These are phyloP conservation scores for Strigops habroptila DNA, from an alignment of 2,113 vertebrate species.

Conservation along the genomic window DNA sequence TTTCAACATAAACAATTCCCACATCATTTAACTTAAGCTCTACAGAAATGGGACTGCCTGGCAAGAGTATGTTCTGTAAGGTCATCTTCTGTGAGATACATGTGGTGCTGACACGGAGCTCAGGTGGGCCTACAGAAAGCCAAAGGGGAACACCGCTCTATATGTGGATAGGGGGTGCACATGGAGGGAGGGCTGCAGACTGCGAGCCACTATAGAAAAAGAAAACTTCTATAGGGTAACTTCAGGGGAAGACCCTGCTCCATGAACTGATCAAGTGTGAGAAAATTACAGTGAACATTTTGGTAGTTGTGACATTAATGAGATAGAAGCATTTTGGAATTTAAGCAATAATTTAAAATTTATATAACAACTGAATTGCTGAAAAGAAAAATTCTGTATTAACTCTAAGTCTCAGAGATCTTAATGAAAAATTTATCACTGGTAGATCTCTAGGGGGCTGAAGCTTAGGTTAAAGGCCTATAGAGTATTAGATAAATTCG, in stretches of 20 bases:
- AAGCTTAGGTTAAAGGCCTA: not conserved
- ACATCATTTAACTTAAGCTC: not conserved
- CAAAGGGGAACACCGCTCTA: not conserved
- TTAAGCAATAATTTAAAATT: not conserved
- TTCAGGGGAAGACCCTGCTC: not conserved
- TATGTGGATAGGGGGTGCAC: accelerated
- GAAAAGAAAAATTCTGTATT: not conserved
- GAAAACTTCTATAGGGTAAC: not conserved
- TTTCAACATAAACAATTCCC: not conserved
- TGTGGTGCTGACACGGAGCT: not conserved
- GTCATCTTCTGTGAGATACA: not conserved
- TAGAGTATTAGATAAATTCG: not conserved
- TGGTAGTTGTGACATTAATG: not conserved
- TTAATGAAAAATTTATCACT: not conserved
- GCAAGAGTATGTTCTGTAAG: not conserved
- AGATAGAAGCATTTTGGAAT: not conserved
- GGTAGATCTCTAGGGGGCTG: not conserved
- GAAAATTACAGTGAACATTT: not conserved
- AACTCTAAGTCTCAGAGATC: not conserved
- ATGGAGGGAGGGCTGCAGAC: not conserved
- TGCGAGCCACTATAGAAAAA: not conserved
- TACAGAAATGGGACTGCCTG: not conserved
- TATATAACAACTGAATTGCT: not conserved
- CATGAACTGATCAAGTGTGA: not conserved
- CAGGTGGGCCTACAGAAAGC: not conserved